Evolutionary conservation across 2,797 vertebrate species (phyloP).

Genomic region (Chelidonichthys spinosus): DNA sequence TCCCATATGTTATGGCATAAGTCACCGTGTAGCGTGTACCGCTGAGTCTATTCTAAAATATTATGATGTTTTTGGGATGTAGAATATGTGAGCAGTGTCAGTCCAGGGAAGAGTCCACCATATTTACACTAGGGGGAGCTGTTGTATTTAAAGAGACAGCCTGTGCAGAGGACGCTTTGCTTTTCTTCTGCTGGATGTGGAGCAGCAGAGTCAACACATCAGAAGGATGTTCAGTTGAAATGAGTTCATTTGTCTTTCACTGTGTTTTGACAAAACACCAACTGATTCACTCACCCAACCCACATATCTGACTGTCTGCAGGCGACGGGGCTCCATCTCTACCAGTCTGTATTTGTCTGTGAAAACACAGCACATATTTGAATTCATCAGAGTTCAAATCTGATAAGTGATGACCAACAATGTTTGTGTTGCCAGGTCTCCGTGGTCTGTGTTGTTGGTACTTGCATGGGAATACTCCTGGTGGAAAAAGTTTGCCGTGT

Average conservation of each 20-base stretch:
- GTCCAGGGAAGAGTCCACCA: neutral
- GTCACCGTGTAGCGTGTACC: too few species aligned
- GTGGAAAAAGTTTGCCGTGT: neutral
- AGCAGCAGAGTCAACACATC: neutral
- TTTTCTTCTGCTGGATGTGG: neutral
- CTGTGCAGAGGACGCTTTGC: rapidly evolving
- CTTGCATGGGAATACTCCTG: neutral
- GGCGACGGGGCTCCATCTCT: conserved; percentile 20
- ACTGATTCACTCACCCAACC: neutral
- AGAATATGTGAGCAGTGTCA: neutral
- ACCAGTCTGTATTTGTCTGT: conserved; percentile 60
- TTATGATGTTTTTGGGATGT: neutral
- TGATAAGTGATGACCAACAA: conserved; percentile 45
- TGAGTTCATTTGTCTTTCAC: neutral
- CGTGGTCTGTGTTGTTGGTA: conserved; percentile 23
- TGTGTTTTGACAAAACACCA: neutral
- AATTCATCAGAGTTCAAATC: conserved; percentile 37
- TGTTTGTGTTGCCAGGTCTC: conserved; percentile 32
- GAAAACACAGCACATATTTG: conserved; percentile 54
- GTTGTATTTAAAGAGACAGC: conserved; percentile 16
- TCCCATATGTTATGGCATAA: too few species aligned
- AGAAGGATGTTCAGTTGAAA: neutral
- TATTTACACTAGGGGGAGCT: conserved; percentile 54
- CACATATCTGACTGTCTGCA: conserved; percentile 33
- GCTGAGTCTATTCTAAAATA: too few species aligned